Conservation (phyloP, 2,888 invertebrate species). For the Germaria angustata region DNA sequence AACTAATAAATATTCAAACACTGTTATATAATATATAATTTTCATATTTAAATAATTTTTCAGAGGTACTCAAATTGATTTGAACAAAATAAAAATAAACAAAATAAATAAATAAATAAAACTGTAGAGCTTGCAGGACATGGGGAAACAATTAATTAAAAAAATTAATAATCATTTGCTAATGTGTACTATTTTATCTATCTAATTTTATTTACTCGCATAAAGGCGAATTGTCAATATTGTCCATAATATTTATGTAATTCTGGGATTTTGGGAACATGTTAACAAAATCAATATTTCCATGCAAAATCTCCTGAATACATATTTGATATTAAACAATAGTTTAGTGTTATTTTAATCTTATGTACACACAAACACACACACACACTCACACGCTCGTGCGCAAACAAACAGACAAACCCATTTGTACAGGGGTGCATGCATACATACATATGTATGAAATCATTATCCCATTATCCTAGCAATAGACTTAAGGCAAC, state of each 20-base stretch:
- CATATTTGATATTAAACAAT: constrained; percentile 29
- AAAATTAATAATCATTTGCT: constrained; percentile 19
- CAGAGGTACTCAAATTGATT: no score
- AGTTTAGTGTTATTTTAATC: not conserved
- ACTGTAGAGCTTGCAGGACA: not conserved
- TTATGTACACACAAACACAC: not conserved
- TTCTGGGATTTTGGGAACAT: constrained; percentile 27
- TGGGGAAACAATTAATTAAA: not conserved
- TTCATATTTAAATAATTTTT: no score
- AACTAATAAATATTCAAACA: no score
- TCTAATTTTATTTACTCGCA: constrained; percentile 16
- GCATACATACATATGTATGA: not conserved
- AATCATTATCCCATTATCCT: constrained; percentile 54
- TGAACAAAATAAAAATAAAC: no score
- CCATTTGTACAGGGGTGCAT: no score
- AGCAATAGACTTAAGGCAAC: constrained; percentile 46
- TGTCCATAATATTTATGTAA: constrained; percentile 11
- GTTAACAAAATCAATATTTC: constrained; percentile 30
- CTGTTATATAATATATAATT: no score
- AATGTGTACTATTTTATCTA: not conserved
- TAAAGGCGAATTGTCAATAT: not conserved
- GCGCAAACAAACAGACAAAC: not conserved
- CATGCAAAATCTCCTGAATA: constrained; percentile 23
- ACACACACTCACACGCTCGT: not conserved
- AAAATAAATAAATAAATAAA: not conserved